Evolutionary conservation across 2,888 invertebrate genomes (phyloP), one percentile per base, ranked within the genome.

Genomic region (Myathropa florea): DNA sequence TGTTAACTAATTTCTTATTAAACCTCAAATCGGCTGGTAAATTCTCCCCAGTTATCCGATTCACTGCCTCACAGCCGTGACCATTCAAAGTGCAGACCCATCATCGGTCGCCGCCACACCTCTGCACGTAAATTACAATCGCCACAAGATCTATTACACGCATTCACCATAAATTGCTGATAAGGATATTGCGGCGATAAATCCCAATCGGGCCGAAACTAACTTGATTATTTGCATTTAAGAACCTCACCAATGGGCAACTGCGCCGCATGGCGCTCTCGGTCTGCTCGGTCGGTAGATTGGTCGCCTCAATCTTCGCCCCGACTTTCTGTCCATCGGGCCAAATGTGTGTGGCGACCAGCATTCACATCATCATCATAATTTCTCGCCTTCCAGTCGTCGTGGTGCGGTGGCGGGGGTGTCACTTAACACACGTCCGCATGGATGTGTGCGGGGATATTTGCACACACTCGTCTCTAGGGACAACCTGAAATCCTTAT

Each of bases 201-300:
- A 90, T 91, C 90, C 89, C 91, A 92, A 92, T 91, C 91, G 91
- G 90, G 90, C 55, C 91, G 90, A 90, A 91, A 91, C 90, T 91
- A 92, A 92, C 92, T 90, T 91, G 92, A 91, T 91, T 91, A 92
- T 91, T 91, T 91, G 73, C 83, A 78, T 86, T 73, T 70, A 86
- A 82, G 82, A 60, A 70, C 78, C 64, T 12, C 30, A 53, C 65
- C 78, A 73, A 60, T 73, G 60, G 23, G 57, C 63, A 82, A 72
- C 12, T 12, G 33, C 33, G 12, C 33, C 10, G 33, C 12, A 12
- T 33, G 3, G 2, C 33, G 33, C 33, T 33, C 12, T 33, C 33
- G 33, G 33, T 33, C 3, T 6, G 33, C 1, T 12, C 70, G 82
- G 77, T 72, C 39, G 21, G 4, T 28, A 81, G 68, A 33, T 33